These are phyloP conservation scores for Chrysogorgia sp. DNA, from an alignment of 92 coral and sea anemone species.

Conservation along the genomic window DNA sequence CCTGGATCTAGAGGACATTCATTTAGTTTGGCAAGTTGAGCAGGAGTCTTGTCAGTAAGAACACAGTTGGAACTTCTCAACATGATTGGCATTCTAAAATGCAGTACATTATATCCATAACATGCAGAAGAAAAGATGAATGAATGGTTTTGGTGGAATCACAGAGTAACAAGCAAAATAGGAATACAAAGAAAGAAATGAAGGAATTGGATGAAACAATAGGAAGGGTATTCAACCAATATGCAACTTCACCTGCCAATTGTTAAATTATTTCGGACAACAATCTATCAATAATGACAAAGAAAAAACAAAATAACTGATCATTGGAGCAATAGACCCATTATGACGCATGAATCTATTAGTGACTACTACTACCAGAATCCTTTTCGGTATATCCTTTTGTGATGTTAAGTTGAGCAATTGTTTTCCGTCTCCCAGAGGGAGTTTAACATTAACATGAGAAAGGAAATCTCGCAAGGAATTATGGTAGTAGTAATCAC, in stretches of 20 bases:
- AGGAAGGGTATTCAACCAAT: not conserved
- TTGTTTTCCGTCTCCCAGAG: too few relatives aligned
- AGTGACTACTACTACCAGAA: too few relatives aligned
- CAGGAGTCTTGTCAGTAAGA: slow-evolving; percentile 89
- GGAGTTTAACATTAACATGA: too few relatives aligned
- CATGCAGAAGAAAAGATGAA: not conserved
- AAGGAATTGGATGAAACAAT: not conserved
- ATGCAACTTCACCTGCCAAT: slow-evolving; percentile 73
- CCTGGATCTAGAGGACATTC: slow-evolving; percentile 99
- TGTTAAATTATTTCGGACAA: slow-evolving; percentile 80
- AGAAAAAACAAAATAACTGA: not conserved
- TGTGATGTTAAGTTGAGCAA: too few relatives aligned
- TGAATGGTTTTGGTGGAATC: not conserved
- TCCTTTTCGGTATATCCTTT: too few relatives aligned
- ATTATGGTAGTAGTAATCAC: too few relatives aligned
- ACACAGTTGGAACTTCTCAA: slow-evolving; percentile 95
- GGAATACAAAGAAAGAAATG: not conserved
- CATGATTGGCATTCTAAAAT: slow-evolving; percentile 91
- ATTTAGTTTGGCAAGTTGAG: slow-evolving; percentile 79
- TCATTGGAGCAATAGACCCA: too few relatives aligned
- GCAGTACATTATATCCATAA: not conserved
- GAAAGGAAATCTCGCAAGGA: too few relatives aligned
- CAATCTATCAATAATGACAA: slow-evolving; percentile 67
- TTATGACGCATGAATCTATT: too few relatives aligned
- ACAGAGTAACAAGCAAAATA: not conserved